Base-by-base conservation (phyloP, 2,797 vertebrate genomes). In the Anabas testudineus region DNA sequence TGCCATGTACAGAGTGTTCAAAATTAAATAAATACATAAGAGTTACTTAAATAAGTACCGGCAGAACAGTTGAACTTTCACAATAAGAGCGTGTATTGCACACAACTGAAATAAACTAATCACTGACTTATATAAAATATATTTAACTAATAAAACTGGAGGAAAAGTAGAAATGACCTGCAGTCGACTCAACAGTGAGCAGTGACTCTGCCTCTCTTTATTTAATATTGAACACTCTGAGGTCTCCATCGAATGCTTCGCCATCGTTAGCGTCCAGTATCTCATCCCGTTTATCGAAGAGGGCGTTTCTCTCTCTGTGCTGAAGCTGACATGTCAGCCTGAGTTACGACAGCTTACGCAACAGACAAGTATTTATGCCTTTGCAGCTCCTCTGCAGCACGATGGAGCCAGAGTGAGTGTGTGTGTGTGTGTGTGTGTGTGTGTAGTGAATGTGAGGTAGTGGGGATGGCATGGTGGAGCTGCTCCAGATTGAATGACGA, bases 311-410 rank as follows among this genome's bases (percentile, higher is more conserved):
- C 56, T n/a, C 7, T 52, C 34, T 43, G 41, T 32, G 16, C 70
- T 3, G 66, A 41, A 60, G 42, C 52, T 6, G 54, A 74, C 36
- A 16, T 51, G 45, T 63, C 53, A 18, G 22, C 56, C 41, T 68
- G 65, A 76, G 49, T 73, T 60, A 70, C 46, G 42, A 70, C 67
- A 14, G 58, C 68, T 78, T 67, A 71, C 62, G 55, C 48, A 79
- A 58, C 41, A 34, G 51, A 2, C 7, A 12, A 37, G 49, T 58
- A 64, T 78, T 45, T n/a, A 67, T 58, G 79, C 43, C 58, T 71
- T 42, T 21, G 21, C 9, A 5, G 41, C 54, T 80, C 57, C 55
- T 56, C 59, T 62, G 70, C 68, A 53, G 39, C 24, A 26, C 8
- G 4, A 55, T 19, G 18, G 51, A 37, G 53, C 60, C 28, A 2